A percentile compares a stretch with the other conserved stretches of the same genome.
Evolutionary conservation across 2,888 invertebrate species (phyloP).

Genomic region (Leucophenga montana): DNA sequence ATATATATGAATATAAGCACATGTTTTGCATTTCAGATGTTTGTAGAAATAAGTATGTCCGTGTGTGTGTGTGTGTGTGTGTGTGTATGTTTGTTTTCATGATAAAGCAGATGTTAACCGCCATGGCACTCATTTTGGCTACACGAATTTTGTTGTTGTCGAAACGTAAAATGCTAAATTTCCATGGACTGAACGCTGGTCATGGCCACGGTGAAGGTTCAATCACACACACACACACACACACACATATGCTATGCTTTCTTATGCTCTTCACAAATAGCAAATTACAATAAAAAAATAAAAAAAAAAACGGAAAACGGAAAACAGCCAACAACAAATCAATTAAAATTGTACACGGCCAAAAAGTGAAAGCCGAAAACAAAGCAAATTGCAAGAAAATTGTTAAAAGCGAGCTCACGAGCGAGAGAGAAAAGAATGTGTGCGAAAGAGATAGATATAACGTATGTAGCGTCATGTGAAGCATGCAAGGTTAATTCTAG

Average conservation of each 20-base stretch:
- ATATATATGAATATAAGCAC: too few species aligned
- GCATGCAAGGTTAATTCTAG: slow-evolving; percentile 12
- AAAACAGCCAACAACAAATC: background rate
- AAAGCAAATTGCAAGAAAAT: background rate
- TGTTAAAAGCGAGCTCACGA: background rate
- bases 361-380: background rate
- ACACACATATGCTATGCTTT: background rate
- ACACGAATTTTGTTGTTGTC: slow-evolving; percentile 35
- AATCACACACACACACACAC: slow-evolving; percentile 25
- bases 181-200: slow-evolving; percentile 45
- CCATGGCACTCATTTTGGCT: background rate
- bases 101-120: slow-evolving; percentile 1
- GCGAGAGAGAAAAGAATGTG: background rate
- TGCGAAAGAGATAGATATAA: background rate
- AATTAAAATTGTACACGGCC: slow-evolving; percentile 35
- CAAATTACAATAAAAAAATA: slow-evolving; percentile 45
- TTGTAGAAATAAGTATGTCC: background rate
- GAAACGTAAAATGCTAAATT: slow-evolving; percentile 16
- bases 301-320: too few species aligned
- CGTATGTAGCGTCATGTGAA: background rate
- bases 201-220: slow-evolving; percentile 66
- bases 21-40: background rate
- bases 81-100: slow-evolving; percentile 41
- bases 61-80: slow-evolving; percentile 5
- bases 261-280: too few species aligned